Base-by-base conservation (phyloP, 2,888 invertebrate genomes). In the Mesorhabditis sp. region DNA sequence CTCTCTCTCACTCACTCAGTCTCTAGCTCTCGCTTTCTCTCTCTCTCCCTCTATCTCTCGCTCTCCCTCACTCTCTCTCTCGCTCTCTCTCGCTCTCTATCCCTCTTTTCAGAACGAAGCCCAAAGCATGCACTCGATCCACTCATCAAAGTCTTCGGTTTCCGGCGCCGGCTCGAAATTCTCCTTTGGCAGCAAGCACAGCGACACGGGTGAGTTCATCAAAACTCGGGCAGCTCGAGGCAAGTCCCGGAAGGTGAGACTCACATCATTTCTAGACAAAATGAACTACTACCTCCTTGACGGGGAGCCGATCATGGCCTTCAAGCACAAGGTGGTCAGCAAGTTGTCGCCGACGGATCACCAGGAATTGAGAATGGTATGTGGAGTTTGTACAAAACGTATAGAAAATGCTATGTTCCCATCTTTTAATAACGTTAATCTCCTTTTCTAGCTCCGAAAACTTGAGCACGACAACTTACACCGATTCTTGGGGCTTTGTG, bases 121-220 rank as follows among this genome's bases (percentile, higher is more conserved):
- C 7, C 58, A n/a, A 50, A 50, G 58, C 58, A 50, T 50, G 58
- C 58, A n/a, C 58, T 50, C 58, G n/a, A 13, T 50, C 10, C 58
- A n/a, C 7, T 50, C 58, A 2, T 50, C 58, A 1, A 50, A 50
- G n/a, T 50, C 58, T n/a, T 50, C 58, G 1, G 58, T 50, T 50
- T 50, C 58, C 7, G 58, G 58, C 58, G n/a, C 58, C 1, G 58
- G 58, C 7, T 50, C 58, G 1, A 50, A 50, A 50, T 50, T 50
- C 58, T 50, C 58, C 58, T 50, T 50, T 2, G 58, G 58, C 7
- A 50, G 58, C 58, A 50, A 50, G 58, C 58, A 50, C 58, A 50
- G n/a, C n/a, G 58, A 50, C n/a, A 50, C 10, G 7, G 58, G 58
- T 50, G n/a, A 10, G 58, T 10, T 50, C 28, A 28, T 28, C 28